Evolutionary conservation across 2,888 invertebrate genomes (phyloP).

Genomic region (Lithophane ornitopus): DNA sequence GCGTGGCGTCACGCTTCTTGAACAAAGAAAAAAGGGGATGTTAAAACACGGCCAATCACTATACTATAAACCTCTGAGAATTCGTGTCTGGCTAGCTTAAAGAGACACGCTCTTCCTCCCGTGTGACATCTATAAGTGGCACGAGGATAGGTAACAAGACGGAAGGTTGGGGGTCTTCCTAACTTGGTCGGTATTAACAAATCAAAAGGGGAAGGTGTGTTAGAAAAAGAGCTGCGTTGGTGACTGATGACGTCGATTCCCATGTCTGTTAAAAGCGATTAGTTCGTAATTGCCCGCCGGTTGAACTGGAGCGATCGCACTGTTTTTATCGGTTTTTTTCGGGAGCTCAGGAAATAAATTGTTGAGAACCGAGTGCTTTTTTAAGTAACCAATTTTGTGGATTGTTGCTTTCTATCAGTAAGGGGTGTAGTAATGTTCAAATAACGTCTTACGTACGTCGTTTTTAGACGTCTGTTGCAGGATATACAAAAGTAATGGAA

Average conservation of each 20-base stretch:
- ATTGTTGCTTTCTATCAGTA: slow-evolving; percentile 53
- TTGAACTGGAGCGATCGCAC: slow-evolving; percentile 57
- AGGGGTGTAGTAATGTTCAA: slow-evolving; percentile 35
- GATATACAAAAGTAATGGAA: slow-evolving; percentile 35
- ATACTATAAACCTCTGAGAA: slow-evolving; percentile 81
- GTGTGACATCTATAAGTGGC: slow-evolving; percentile 56
- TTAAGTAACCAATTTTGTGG: slow-evolving; percentile 55
- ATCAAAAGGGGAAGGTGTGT: slow-evolving; percentile 77
- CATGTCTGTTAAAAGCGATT: slow-evolving; percentile 78
- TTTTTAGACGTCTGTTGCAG: slow-evolving; percentile 31
- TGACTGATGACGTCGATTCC: slow-evolving; percentile 78
- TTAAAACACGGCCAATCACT: slow-evolving; percentile 80
- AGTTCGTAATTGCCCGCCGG: slow-evolving; percentile 67
- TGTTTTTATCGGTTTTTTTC: slow-evolving; percentile 61
- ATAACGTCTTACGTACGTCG: slow-evolving; percentile 36
- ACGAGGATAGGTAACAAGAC: slow-evolving; percentile 59
- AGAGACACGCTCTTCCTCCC: slow-evolving; percentile 72
- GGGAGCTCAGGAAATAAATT: slow-evolving; percentile 58
- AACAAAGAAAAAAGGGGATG: slow-evolving; percentile 87
- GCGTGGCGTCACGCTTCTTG: slow-evolving; percentile 87
- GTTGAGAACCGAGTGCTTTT: slow-evolving; percentile 56
- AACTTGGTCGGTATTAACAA: slow-evolving; percentile 71
- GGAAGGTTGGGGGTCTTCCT: slow-evolving; percentile 69
- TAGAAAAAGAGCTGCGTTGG: slow-evolving; percentile 75
- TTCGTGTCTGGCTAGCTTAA: slow-evolving; percentile 75